Conservation (phyloP, 1,140 invertebrate species). For the Aleiodes sp. region DNA sequence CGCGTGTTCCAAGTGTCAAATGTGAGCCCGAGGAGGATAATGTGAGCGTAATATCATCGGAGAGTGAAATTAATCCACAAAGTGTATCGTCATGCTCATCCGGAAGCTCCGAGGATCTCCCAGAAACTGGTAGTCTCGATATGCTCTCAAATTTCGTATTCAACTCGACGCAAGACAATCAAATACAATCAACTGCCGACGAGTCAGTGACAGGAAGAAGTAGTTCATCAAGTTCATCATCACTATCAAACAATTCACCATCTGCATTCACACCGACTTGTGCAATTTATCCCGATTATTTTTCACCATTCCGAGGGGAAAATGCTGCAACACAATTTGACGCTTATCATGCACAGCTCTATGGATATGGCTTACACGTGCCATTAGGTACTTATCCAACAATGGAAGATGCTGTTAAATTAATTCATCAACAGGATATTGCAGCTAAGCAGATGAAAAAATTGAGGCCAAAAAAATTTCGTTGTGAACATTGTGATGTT, state of each 20-base stretch:
- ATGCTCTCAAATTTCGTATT: constrained; percentile 31
- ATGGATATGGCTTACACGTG: constrained; percentile 14
- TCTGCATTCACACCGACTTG: constrained; percentile 29
- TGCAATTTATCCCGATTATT: constrained; percentile 14
- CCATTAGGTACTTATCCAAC: constrained; percentile 22
- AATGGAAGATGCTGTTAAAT: constrained; percentile 48
- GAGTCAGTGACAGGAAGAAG: neutral
- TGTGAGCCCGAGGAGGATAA: constrained; percentile 27
- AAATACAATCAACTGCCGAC: neutral
- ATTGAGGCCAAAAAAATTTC: constrained; percentile 87
- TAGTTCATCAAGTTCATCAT: neutral
- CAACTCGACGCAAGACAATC: neutral
- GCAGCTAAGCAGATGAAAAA: constrained; percentile 69
- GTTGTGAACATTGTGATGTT: constrained; percentile 87
- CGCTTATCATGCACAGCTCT: neutral
- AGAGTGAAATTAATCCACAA: neutral
- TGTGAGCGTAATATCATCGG: constrained; percentile 1
- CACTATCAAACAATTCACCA: constrained; percentile 17
- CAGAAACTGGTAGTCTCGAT: constrained; percentile 8
- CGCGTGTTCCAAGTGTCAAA: neutral
- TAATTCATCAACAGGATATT: constrained; percentile 52
- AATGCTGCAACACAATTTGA: neutral
- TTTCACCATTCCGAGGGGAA: neutral
- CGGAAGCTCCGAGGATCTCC: constrained; percentile 10
- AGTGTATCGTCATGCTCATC: constrained; percentile 11